Base-by-base conservation (phyloP, 2,113 vertebrate species). In the Platysteira castanea region DNA sequence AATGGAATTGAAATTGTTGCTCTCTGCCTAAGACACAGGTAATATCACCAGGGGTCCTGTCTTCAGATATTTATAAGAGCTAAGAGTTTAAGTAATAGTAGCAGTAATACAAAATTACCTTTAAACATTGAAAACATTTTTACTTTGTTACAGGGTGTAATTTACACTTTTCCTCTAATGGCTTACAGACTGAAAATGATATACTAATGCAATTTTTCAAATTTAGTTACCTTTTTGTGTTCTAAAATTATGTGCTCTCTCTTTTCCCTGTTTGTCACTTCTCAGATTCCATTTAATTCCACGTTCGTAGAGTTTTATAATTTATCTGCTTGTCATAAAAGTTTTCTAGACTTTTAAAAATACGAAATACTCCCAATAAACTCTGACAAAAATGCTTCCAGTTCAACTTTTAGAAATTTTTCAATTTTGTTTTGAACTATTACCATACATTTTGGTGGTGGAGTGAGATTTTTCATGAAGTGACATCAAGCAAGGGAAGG, bases 51-150 rank as follows among this genome's bases (percentile, higher is more conserved):
- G 99, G 98, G 98, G 98, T 98, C 98, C 98, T 98, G 98, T 98
- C 99, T 98, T 98, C 95, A 97, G 98, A 98, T 99, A 99, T 99
- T 99, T 98, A 98, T 99, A 99, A 98, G 98, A 98, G 99, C 98
- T 98, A 98, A 99, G 99, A 99, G 98, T 99, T 99, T 99, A 98
- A 98, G 98, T 99, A 99, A 99, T 99, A 98, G 98, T 98, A 98
- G 98, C 98, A 97, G 98, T 99, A 99, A 99, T 99, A 99, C 98
- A 98, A 98, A 98, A 98, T 98, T 98, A 97, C 98, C 98, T 97
- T 98, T 98, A 98, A 98, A 98, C 98, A 98, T 98, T 98, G 98
- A 98, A 98, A 98, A 98, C 98, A 98, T 98, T 98, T 98, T 98
- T 98, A 98, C 98, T 98, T 98, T 98, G 98, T 98, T 98, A 98